phyloP scores from a whole-genome alignment of 2,113 vertebrate species.

The Pogona vitticeps region DNA sequence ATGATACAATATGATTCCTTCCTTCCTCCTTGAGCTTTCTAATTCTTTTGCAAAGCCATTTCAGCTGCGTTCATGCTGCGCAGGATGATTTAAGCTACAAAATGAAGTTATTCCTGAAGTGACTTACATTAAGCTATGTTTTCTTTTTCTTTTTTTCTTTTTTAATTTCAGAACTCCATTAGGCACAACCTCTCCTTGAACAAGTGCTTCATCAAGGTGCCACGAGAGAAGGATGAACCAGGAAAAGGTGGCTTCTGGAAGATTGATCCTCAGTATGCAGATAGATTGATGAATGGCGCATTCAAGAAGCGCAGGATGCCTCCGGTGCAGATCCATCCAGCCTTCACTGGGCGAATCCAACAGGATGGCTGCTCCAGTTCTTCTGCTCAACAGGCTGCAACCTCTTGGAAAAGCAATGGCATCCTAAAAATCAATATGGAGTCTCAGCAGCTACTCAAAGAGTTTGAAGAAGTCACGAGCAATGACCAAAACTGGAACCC shows the following conservation, averaged over 20 bases:
- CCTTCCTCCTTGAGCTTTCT: neutral
- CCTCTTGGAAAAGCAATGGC: conserved; percentile 3
- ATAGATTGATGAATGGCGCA: conserved; percentile 86
- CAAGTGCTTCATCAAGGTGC: conserved; percentile 98
- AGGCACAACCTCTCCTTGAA: conserved; percentile 97
- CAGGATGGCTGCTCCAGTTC: conserved; percentile 40
- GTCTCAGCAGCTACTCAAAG: conserved; percentile 84
- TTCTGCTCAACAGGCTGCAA: neutral
- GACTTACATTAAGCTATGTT: conserved; percentile 26
- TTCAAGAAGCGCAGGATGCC: conserved; percentile 89
- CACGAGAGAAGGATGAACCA: conserved; percentile 92
- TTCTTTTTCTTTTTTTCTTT: too few species aligned
- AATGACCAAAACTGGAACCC: conserved; percentile 76
- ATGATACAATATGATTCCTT: neutral
- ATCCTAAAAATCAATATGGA: conserved; percentile 75
- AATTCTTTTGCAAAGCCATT: neutral
- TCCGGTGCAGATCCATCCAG: conserved; percentile 87
- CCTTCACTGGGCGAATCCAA: conserved; percentile 71
- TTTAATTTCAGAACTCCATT: conserved; percentile 92
- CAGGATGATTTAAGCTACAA: neutral
- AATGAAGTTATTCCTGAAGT: rapidly evolving
- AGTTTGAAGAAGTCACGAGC: conserved; percentile 85
- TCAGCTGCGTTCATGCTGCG: neutral
- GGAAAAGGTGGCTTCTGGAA: conserved; percentile 97
- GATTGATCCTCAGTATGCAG: conserved; percentile 92